Base-by-base conservation (phyloP, 2,113 vertebrate genomes). In the Tetrax tetrax region DNA sequence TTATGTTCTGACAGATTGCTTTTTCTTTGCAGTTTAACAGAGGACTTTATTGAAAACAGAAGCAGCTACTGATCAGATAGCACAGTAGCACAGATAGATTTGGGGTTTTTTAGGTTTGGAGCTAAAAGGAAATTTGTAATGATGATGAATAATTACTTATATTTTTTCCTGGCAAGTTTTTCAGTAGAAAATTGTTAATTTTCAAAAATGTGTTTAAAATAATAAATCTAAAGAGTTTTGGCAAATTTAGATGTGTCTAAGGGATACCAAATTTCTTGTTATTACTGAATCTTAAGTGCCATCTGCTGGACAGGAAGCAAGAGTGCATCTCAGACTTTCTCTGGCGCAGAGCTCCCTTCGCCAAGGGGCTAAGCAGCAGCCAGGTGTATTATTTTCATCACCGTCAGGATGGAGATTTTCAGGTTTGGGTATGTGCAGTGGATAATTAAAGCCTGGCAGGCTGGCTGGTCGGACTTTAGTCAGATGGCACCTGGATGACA, bases 271-370 rank as follows among this genome's bases (percentile, higher is more conserved):
- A 25, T 70, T 66, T 63, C 68, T 74, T 35, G 17, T 83, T 65
- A 83, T 92, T 79, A 7, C 87, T 95, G 70, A 89, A 63, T n/a
- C 91, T 41, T 8, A 95, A 90, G 94, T 97, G 97, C 96, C 96
- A 94, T 61, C 97, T 97, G 93, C 96, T 96, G 97, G 95, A 41
- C 85, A 31, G 71, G 57, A 56, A 33, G 48, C 28, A 76, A 21
- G 69, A 59, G 6, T 16, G 48, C 70, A 33, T 60, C 76, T 61
- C 61, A 37, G 48, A 10, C 29, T 66, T 15, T 6, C 70, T 31
- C 16, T 27, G 57, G 10, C 24, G 10, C 10, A 17, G 31, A 5
- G 38, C 31, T 92, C 23, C 69, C 24, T 47, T 41, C 22, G 75
- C 70, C 51, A 22, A 22, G 24, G 23, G n/a, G 48, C 33, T 57